Evolutionary conservation across 2,797 vertebrate genomes (phyloP), one percentile per base, ranked within the genome.

Genomic region (Cyclura pinguis): DNA sequence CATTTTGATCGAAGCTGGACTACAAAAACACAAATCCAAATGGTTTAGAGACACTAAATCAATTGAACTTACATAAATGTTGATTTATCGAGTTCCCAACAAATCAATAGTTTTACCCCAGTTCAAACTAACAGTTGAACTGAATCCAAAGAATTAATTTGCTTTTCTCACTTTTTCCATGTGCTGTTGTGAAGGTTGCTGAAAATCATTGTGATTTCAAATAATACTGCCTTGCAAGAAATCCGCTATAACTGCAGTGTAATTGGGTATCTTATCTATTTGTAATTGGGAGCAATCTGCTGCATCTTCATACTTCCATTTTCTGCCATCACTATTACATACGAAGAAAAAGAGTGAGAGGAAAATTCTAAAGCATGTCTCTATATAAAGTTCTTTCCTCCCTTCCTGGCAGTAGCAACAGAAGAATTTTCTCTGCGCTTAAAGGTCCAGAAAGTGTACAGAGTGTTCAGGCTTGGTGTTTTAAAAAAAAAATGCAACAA

Each of bases 401-500:
- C 20, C 29, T 18, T 57, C n/a, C 52, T 57, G 22, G 20, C 80
- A 62, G 1, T 87, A 50, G 42, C 85, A 93, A 92, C 16, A 90
- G 74, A 91, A 80, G 74, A 88, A 77, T 92, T 38, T 29, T 2
- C 80, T 95, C 86, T 81, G 89, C 84, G 6, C 57, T 77, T n/a
- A 94, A 94, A 94, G 93, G 20, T 89, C 84, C 87, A 82, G 42
- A 47, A 47, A 47, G 42, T 47, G 4, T 47, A 47, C 42, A 47
- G n/a, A 82, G 35, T 85, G 88, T 91, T 91, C 86, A 91, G 57
- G 76, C 52, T 73, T 94, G 55, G n/a, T 78, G 78, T 38, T 87
- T 77, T 87, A 35, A 84, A 94, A 9, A 2, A 87, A 91, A 95
- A 89, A 93, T 80, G 89, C 87, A 93, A 88, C 92, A 92, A 91